Evolutionary conservation across 2,113 vertebrate genomes (phyloP), one percentile per base, ranked within the genome.

Genomic region (Telmatochromis brachygnathus): DNA sequence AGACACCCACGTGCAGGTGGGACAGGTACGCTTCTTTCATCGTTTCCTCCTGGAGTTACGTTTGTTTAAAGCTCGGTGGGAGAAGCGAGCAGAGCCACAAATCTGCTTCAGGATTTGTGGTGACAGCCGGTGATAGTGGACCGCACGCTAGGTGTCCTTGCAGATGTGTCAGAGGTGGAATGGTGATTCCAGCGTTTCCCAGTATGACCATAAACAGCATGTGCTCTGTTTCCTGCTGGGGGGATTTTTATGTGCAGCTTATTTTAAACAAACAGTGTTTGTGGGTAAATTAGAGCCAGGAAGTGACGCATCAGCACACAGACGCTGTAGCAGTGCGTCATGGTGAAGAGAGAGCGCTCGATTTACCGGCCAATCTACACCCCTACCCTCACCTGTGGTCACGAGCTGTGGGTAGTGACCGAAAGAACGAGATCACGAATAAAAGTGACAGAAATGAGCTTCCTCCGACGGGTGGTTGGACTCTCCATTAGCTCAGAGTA

Each of bases 1-100:
- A 87, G 97, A 99, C 93, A 99, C 98, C 1, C 98, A 99, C 0
- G 98, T 99, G 9, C 98, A 99, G 92, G 97, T 99, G 4, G 98
- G 98, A 79, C 98, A 99, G 98, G 98, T 98, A 93, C 42, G 96
- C 19, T 81, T 12, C 4, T 82, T 75, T 75, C 14, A 19, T 49
- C 15, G 9, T 49, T 47, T 47, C 42, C 70, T 19, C 42, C 70
- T 49, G 5, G 35, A 35, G 55, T 35, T 0, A 4, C 1, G 10
- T 68, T 68, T n/a, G 83, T 39, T 56, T 35, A 56, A 56, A 73
- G 51, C 82, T 70, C 4, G 35, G 8, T 47, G 47, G 28, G 26
- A 80, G 54, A 45, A 47, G 11, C 7, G n/a, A 42, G 39, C 23
- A 4, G 13, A 45, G 21, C 35, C 35, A 15, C 8, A 53, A 13